Conservation (phyloP, 2,888 invertebrate genomes). For the Venusia cambrica region DNA sequence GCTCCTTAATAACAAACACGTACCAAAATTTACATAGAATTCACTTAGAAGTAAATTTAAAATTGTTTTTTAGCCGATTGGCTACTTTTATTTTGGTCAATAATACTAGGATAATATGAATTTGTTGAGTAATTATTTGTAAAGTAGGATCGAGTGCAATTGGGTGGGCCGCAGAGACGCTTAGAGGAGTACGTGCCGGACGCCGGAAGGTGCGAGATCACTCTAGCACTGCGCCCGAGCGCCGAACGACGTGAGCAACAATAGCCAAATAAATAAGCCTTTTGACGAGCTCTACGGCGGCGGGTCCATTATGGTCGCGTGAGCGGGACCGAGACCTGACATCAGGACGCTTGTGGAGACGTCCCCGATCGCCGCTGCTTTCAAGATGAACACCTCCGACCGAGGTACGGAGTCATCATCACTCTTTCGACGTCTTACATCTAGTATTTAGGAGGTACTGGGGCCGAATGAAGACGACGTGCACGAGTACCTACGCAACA, state of each 20-base stretch:
- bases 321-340: slow-evolving; percentile 68
- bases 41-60: too few relatives aligned
- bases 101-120: too few relatives aligned
- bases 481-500: slow-evolving; percentile 40
- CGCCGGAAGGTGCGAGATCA: slow-evolving; percentile 40
- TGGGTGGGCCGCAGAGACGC: slow-evolving; percentile 29
- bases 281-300: slow-evolving; percentile 74
- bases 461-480: slow-evolving; percentile 36
- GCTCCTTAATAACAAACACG: too few relatives aligned
- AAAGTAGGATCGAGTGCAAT: slow-evolving; percentile 21
- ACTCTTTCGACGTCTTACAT: slow-evolving; percentile 46
- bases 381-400: slow-evolving; percentile 73
- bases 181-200: slow-evolving; percentile 34
- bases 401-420: slow-evolving; percentile 61
- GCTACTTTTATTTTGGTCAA: too few relatives aligned
- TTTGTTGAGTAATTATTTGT: too few relatives aligned
- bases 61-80: too few relatives aligned
- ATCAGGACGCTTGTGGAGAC: slow-evolving; percentile 76
- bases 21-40: too few relatives aligned
- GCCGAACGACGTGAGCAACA: slow-evolving; percentile 70
- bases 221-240: slow-evolving; percentile 67
- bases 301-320: slow-evolving; percentile 73
- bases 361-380: slow-evolving; percentile 68
- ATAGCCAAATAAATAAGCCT: slow-evolving; percentile 78
- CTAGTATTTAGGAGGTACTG: slow-evolving; percentile 33